A percentile compares a stretch with the other conserved stretches of the same genome.
phyloP scores from a whole-genome alignment of 2,888 invertebrate genomes.

The Drosophila subsilvestris region DNA sequence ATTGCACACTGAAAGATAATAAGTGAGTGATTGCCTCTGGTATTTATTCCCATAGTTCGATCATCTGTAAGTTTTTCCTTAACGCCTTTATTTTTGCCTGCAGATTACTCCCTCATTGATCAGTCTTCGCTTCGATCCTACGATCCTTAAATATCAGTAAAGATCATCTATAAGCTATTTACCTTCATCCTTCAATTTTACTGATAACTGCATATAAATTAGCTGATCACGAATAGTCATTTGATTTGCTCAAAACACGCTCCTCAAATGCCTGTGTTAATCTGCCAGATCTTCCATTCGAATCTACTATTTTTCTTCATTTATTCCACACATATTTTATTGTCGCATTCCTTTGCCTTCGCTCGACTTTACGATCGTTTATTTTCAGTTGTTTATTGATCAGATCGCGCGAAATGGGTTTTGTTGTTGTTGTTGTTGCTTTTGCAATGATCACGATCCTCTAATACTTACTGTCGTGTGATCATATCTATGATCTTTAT shows the following conservation, averaged over 20 bases:
- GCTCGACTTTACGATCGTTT: constrained; percentile 13
- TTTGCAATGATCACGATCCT: background rate
- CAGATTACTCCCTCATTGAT: background rate
- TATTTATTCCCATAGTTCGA: no score
- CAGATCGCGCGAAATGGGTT: constrained; percentile 10
- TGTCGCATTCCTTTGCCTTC: constrained; percentile 8
- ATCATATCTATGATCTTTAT: constrained; percentile 12
- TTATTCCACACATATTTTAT: background rate
- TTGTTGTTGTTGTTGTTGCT: background rate
- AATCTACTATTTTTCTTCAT: background rate
- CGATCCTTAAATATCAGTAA: background rate
- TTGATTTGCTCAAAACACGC: no score
- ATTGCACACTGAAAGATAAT: no score
- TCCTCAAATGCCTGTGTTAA: background rate
- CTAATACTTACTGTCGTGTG: background rate
- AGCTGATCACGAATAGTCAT: background rate
- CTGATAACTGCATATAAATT: background rate
- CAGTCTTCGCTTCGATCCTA: background rate
- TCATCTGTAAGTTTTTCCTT: no score
- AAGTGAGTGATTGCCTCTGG: no score
- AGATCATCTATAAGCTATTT: background rate
- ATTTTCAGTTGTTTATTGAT: constrained; percentile 59
- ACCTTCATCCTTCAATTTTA: no score
- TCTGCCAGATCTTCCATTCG: background rate
- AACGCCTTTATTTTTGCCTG: no score